Conservation (phyloP, 2,888 invertebrate genomes). For the Sphaerophoria taeniata region DNA sequence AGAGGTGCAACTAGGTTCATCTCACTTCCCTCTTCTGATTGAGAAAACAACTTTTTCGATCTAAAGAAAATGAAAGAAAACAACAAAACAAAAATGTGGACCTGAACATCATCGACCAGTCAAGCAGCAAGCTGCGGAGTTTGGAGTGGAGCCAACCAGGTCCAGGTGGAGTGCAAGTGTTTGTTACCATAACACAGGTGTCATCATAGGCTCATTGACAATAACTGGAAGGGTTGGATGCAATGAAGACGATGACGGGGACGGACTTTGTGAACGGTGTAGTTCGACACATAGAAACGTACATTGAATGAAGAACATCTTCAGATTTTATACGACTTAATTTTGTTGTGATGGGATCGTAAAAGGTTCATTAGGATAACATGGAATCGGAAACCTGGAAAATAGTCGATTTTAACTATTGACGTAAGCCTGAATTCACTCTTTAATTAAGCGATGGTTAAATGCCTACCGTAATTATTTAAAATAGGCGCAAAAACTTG, state of each 20-base stretch:
- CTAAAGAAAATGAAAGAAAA: neutral
- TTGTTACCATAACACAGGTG: constrained; percentile 69
- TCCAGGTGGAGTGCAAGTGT: constrained; percentile 69
- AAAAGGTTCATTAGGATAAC: neutral
- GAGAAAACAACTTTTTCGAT: constrained; percentile 65
- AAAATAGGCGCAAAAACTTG: too few species aligned
- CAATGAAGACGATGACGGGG: neutral
- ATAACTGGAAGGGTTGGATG: constrained; percentile 46
- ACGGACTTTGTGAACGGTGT: neutral
- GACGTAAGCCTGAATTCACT: too few species aligned
- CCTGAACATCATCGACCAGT: constrained; percentile 47
- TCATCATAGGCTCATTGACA: constrained; percentile 48
- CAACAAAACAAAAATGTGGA: neutral
- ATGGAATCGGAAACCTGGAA: too few species aligned
- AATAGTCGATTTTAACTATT: too few species aligned
- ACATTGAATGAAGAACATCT: constrained; percentile 36
- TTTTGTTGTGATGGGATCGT: neutral
- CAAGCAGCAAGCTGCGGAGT: constrained; percentile 55
- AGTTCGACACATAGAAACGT: neutral
- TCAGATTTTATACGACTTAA: constrained; percentile 26
- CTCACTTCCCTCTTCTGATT: constrained; percentile 65
- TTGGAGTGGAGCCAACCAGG: constrained; percentile 45
- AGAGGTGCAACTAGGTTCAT: constrained; percentile 36
- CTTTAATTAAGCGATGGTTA: too few species aligned
- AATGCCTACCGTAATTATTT: too few species aligned